Percentiles rank a stretch among this genome's conserved stretches.
phyloP scores from a whole-genome alignment of 2,888 invertebrate species.

The Sturmia bella region DNA sequence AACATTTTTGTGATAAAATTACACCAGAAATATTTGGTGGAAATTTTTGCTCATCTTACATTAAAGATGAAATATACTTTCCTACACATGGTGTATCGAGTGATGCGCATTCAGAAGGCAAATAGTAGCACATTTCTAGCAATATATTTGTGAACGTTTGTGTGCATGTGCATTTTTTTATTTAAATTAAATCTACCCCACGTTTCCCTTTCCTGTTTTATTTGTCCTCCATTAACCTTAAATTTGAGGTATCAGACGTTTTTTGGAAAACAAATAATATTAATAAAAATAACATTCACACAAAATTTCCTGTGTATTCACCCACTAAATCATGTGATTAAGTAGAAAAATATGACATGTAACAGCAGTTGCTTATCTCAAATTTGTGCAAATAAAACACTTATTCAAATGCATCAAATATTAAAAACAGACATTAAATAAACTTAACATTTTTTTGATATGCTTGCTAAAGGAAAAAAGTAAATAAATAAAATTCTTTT shows the following conservation, averaged over 20 bases:
- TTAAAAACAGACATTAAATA: background rate
- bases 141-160: no score
- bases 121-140: no score
- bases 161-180: no score
- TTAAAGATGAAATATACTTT: no score
- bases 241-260: background rate
- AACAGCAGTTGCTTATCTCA: slow-evolving; percentile 63
- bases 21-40: no score
- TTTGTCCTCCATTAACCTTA: slow-evolving; percentile 20
- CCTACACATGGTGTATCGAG: no score
- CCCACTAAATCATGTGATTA: slow-evolving; percentile 57
- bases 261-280: background rate
- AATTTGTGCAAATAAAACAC: background rate
- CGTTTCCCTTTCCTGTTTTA: no score
- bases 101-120: no score
- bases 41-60: no score
- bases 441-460: background rate
- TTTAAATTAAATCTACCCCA: no score
- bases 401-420: background rate
- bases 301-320: slow-evolving; percentile 61
- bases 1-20: no score
- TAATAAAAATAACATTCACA: slow-evolving; percentile 25
- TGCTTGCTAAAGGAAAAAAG: no score
- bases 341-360: slow-evolving; percentile 30
- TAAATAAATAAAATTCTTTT: slow-evolving; percentile 1